These are phyloP conservation scores for Drosophila takahashii DNA, from an alignment of 1,140 invertebrate species.

Conservation along the genomic window DNA sequence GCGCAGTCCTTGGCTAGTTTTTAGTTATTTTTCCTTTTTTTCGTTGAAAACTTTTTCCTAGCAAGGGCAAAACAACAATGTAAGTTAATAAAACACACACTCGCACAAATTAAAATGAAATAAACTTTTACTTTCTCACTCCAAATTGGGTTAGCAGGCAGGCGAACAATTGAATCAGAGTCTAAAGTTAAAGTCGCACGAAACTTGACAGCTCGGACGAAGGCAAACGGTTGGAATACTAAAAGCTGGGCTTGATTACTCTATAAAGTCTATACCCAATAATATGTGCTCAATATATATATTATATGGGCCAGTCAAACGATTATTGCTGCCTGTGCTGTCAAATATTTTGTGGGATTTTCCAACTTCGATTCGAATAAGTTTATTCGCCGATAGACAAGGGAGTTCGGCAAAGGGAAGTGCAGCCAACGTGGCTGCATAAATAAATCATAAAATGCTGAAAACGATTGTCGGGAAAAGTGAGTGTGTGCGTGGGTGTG, in stretches of 20 bases:
- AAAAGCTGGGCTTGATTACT: constrained; percentile 25
- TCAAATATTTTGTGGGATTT: constrained; percentile 35
- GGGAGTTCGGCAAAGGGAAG: constrained; percentile 38
- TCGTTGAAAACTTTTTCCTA: constrained; percentile 28
- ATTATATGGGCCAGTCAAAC: constrained; percentile 4
- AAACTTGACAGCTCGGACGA: constrained; percentile 64
- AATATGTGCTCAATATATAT: constrained; percentile 21
- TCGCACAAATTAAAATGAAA: constrained; percentile 33
- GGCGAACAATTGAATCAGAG: constrained; percentile 68
- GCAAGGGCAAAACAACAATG: constrained; percentile 28
- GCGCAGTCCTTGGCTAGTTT: constrained; percentile 12
- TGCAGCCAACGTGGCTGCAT: constrained; percentile 49
- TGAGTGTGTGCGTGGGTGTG: constrained; percentile 9
- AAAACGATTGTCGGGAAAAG: constrained; percentile 48
- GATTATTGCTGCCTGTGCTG: constrained; percentile 19
- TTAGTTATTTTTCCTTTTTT: neutral
- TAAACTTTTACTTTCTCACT: constrained; percentile 60
- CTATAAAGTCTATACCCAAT: neutral
- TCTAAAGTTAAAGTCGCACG: constrained; percentile 52
- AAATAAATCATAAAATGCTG: constrained; percentile 76
- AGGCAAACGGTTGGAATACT: constrained; percentile 38
- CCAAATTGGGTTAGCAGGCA: constrained; percentile 65
- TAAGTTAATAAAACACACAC: constrained; percentile 28
- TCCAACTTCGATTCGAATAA: constrained; percentile 15
- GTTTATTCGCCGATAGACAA: constrained; percentile 31